Percentiles rank a stretch among this genome's conserved stretches.
Conservation (phyloP, 2,888 invertebrate genomes). For the Cephus sareptanus region DNA sequence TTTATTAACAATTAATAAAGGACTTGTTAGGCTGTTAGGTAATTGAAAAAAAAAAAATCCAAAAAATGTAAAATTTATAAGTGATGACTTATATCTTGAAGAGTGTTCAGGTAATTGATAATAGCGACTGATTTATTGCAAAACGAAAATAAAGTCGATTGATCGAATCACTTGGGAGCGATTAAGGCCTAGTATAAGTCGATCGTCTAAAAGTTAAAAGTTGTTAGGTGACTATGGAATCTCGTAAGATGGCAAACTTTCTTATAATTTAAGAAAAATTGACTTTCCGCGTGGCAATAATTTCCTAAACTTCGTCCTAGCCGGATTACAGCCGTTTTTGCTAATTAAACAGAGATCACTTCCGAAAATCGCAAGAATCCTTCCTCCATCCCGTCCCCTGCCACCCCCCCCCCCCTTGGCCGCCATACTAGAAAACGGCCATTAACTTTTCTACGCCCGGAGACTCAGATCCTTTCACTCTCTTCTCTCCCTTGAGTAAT, state of each 20-base stretch:
- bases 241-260: background rate
- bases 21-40: background rate
- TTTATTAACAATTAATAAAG: background rate
- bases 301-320: too few species aligned
- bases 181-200: too few species aligned
- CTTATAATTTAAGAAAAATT: background rate
- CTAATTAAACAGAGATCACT: background rate
- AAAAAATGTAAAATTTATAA: too few species aligned
- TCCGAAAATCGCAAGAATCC: background rate
- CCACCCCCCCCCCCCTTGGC: too few species aligned
- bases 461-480: background rate
- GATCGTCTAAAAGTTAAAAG: too few species aligned
- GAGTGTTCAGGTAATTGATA: too few species aligned
- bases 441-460: background rate
- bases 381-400: background rate
- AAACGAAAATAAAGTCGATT: too few species aligned
- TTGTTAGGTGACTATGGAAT: background rate
- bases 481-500: background rate
- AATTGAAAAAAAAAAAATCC: too few species aligned
- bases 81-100: too few species aligned
- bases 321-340: background rate
- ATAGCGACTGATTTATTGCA: background rate
- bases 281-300: background rate
- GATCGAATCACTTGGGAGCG: background rate
- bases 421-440: background rate